Percentiles rank a stretch among this genome's conserved stretches.
These are phyloP conservation scores for Ibycter americanus DNA, from an alignment of 2,797 vertebrate species.

Conservation along the genomic window DNA sequence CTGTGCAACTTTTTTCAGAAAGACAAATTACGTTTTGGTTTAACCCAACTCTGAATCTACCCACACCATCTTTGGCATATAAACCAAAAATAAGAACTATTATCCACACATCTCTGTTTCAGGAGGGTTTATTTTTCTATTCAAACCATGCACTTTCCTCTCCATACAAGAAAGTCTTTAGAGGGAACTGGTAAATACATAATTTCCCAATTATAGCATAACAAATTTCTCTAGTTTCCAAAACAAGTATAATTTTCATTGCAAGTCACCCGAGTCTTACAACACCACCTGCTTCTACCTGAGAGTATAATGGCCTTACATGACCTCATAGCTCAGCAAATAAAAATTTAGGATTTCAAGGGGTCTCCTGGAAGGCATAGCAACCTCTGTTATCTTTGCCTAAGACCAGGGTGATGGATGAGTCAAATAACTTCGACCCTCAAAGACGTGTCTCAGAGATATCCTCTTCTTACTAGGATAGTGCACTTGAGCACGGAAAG, in stretches of 20 bases:
- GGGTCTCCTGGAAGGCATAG: background rate
- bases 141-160: background rate
- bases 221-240: too few relatives aligned
- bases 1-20: background rate
- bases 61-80: background rate
- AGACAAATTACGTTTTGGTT: background rate
- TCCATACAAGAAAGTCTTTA: background rate
- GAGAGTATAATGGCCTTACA: accelerated
- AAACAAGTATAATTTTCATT: too few relatives aligned
- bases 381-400: background rate
- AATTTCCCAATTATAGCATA: too few relatives aligned
- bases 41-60: background rate
- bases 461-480: background rate
- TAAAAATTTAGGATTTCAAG: background rate
- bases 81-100: background rate
- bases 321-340: background rate
- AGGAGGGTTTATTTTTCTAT: background rate
- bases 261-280: too few relatives aligned
- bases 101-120: background rate
- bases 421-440: background rate
- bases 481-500: background rate
- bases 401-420: background rate
- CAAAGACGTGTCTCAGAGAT: accelerated
- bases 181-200: background rate
- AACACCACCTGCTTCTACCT: background rate